phyloP scores from a whole-genome alignment of 1,140 invertebrate species.

The Sycophila sp. region DNA sequence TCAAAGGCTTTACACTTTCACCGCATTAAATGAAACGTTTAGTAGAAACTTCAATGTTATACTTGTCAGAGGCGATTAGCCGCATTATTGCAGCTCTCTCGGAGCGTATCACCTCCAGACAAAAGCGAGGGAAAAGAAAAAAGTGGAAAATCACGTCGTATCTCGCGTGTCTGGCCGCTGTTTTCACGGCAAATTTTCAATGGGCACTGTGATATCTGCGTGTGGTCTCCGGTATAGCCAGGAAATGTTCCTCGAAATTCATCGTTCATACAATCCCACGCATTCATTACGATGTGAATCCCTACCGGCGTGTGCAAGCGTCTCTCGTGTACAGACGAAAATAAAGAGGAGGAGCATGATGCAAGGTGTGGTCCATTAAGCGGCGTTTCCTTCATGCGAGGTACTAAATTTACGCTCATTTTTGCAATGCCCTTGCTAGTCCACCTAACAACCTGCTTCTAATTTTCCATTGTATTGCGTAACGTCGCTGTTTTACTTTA shows the following conservation, averaged over 20 bases:
- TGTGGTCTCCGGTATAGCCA: conserved; percentile 33
- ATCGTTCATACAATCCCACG: conserved; percentile 55
- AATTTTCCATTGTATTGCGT: conserved; percentile 33
- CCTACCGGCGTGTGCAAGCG: conserved; percentile 2
- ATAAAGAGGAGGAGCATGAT: conserved; percentile 21
- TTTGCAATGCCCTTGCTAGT: not conserved
- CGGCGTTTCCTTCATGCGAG: conserved; percentile 29
- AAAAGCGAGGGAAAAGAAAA: not conserved
- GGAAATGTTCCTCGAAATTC: conserved; percentile 54
- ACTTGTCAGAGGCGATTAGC: too few species aligned
- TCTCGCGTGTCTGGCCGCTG: too few species aligned
- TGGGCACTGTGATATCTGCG: conserved; percentile 8
- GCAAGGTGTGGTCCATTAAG: conserved; percentile 33
- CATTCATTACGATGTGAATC: conserved; percentile 48
- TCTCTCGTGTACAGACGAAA: conserved; percentile 1
- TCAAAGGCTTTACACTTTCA: too few species aligned
- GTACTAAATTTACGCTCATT: conserved; percentile 27
- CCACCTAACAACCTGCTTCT: conserved; percentile 30
- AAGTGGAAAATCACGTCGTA: not conserved
- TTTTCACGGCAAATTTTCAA: not conserved
- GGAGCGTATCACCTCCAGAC: not conserved
- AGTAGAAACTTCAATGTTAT: too few species aligned
- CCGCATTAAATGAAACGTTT: too few species aligned
- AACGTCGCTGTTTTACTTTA: too few species aligned
- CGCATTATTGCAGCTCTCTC: not conserved